Base-by-base conservation (phyloP, 2,888 invertebrate species). In the Megamerina dolium region DNA sequence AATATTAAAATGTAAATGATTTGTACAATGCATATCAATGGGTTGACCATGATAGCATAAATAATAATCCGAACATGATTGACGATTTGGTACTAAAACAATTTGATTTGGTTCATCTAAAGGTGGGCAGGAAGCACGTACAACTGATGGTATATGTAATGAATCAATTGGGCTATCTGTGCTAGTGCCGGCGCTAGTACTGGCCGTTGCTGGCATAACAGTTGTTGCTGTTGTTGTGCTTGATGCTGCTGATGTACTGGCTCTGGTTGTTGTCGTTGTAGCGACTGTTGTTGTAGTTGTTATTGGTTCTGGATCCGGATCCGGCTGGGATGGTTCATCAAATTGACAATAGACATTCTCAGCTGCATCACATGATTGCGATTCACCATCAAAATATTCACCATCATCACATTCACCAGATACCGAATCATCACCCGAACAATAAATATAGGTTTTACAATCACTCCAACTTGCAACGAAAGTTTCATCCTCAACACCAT, bases 21-120 rank as follows among this genome's bases (percentile, higher is more conserved):
- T 55, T 13, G 61, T 59, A 48, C 70, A 70, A n/a, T 60, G 60
- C 66, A 70, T 65, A 37, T 55, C 58, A 44, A 67, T 59, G n/a
- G 65, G 55, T 30, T 57, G 56, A 0, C 62, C 61, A 29, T 63
- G 61, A 47, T 67, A 69, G 43, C 70, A 70, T 2, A 70, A 51
- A 46, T 59, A 70, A 49, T 66, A 70, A n/a, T 56, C 56, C 4
- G 61, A 52, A 45, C 70, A 70, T 1, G 62, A 59, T 2, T 53
- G 49, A 29, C 49, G 57, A 43, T 53, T 67, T 14, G 64, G 45
- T 46, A 66, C 51, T 12, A 66, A 52, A 4, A 63, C 60, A 14
- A 70, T 58, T 48, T 67, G 60, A 23, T 54, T 53, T 19, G 65
- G 61, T 53, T 62, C 59, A 46, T 66, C 64, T 18, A 39, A 53